phyloP scores from a whole-genome alignment of 1,140 invertebrate species.

The Apis florea region DNA sequence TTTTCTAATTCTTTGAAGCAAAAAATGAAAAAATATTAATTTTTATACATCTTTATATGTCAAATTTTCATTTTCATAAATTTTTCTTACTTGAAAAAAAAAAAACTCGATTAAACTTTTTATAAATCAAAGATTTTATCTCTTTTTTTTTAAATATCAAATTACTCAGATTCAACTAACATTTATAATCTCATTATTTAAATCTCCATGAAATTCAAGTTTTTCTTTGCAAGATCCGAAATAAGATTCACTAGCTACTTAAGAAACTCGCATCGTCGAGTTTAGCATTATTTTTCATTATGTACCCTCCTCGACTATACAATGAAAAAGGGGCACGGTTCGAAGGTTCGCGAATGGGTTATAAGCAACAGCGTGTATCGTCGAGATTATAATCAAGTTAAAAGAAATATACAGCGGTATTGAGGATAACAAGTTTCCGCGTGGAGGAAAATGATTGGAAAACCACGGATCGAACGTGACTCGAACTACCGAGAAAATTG shows the following conservation, averaged over 20 bases:
- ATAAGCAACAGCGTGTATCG: neutral
- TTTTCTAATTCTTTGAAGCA: no score
- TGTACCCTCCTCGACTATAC: neutral
- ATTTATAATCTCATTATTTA: no score
- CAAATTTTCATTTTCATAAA: no score
- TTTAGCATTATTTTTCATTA: neutral
- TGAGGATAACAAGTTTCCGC: neutral
- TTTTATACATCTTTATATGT: no score
- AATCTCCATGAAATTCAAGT: neutral
- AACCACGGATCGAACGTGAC: neutral
- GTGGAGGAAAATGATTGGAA: neutral
- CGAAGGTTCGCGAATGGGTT: conserved; percentile 10
- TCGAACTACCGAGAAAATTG: conserved; percentile 43
- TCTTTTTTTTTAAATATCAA: no score
- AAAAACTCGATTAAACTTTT: no score
- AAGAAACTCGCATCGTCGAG: neutral
- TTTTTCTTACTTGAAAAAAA: no score
- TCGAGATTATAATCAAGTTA: neutral
- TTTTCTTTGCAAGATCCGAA: neutral
- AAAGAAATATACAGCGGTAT: neutral
- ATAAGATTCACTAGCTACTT: neutral
- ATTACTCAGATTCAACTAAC: no score
- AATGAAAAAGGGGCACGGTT: conserved; percentile 12
- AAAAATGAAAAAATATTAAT: no score
- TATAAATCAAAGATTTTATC: no score